These are phyloP conservation scores for Prietella phreatophila DNA, from an alignment of 2,113 vertebrate species.

Conservation along the genomic window DNA sequence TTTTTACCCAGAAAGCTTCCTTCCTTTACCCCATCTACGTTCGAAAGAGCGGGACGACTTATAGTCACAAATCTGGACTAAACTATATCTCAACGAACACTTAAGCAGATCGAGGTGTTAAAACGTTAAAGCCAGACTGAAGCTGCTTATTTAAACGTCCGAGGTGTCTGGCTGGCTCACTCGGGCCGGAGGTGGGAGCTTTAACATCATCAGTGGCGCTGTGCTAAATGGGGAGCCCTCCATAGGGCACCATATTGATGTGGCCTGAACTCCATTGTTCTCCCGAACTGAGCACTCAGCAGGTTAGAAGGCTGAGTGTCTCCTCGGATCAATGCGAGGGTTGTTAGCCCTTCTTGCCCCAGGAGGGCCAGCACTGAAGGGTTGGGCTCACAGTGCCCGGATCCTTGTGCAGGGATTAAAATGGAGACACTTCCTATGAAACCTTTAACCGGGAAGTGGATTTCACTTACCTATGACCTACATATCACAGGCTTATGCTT, in stretches of 20 bases:
- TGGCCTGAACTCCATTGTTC: constrained; percentile 74
- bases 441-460: constrained; percentile 15
- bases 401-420: constrained; percentile 41
- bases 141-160: constrained; percentile 18
- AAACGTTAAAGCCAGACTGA: not conserved
- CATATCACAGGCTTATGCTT: constrained; percentile 12
- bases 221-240: constrained; percentile 74
- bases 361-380: constrained; percentile 38
- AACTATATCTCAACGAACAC: constrained; percentile 36
- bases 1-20: constrained; percentile 65
- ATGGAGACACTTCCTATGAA: constrained; percentile 31
- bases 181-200: constrained; percentile 57
- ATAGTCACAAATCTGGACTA: constrained; percentile 22
- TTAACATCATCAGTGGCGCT: constrained; percentile 76
- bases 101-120: constrained; percentile 32
- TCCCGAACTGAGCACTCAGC: constrained; percentile 78
- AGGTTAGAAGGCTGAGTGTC: constrained; percentile 77
- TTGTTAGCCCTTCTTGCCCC: constrained; percentile 65
- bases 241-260: constrained; percentile 75
- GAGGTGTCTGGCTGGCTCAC: constrained; percentile 22
- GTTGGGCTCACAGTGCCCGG: constrained; percentile 24
- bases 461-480: constrained; percentile 38
- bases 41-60: constrained; percentile 39
- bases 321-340: constrained; percentile 73
- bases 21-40: constrained; percentile 60